Base-by-base conservation (phyloP, 1,140 invertebrate species). In the Cotesia chilonis region DNA sequence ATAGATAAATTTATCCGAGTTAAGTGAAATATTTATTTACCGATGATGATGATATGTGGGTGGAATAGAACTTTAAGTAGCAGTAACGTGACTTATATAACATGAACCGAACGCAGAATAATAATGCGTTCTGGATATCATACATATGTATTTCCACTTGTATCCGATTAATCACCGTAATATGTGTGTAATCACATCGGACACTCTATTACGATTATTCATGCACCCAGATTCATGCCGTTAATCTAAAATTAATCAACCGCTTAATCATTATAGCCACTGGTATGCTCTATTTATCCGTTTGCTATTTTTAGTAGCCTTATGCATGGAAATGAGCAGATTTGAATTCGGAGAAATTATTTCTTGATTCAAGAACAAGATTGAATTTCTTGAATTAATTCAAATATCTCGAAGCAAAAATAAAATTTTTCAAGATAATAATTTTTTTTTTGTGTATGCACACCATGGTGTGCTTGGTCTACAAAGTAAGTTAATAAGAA, bases 81-180 rank as follows among this genome's bases (percentile, higher is more conserved):
- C n/a, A 47, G n/a, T 63, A 73, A 51, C 55, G 67, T 57, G 28
- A 52, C 73, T 35, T 47, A 59, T 41, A 47, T 2, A 9, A 47
- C 41, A 47, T 0, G 41, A 10, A 47, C 6, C 41, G 41, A 28
- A 28, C 28, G 41, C 10, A 47, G 41, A 6, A 10, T 47, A 10
- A 9, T 6, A 5, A 10, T 47, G 41, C 10, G 41, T 47, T 9
- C 10, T 47, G 41, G 63, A 76, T 81, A 78, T 81, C 80, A 80
- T 81, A 80, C 79, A 80, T 79, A 81, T 81, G 79, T 81, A 81
- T 79, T 74, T 71, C 66, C 74, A 75, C 71, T 80, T 79, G 80
- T 81, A 80, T 79, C 73, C 79, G 79, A 82, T 82, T 80, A 82
- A 81, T 82, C 80, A 81, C 74, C 75, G 75, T 81, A 81, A 82